Conservation (phyloP, 2,113 vertebrate genomes). For the Podilymbus podiceps region DNA sequence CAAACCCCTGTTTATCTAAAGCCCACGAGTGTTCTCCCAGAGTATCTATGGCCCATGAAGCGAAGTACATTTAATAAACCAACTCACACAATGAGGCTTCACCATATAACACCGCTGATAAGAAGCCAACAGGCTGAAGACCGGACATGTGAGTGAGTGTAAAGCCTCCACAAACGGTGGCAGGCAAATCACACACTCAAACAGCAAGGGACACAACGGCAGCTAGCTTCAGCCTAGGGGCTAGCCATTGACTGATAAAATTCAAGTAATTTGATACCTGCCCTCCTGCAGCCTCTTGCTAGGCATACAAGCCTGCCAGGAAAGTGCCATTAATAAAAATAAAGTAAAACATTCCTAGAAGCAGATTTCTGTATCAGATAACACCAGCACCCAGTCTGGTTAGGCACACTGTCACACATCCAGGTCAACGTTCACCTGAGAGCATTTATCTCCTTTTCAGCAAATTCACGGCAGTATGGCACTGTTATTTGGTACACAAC, state of each 20-base stretch:
- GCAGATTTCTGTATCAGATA: not conserved
- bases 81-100: not conserved
- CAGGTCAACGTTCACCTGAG: not conserved
- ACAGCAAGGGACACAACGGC: not conserved
- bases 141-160: not conserved
- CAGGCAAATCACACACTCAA: not conserved
- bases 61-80: not conserved
- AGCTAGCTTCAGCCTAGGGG: not conserved
- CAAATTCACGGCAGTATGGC: not conserved
- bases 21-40: not conserved
- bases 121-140: not conserved
- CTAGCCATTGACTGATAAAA: not conserved
- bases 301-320: not conserved
- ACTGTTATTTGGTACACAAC: not conserved
- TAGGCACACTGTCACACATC: not conserved
- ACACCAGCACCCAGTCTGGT: not conserved
- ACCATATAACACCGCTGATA: not conserved
- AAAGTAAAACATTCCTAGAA: not conserved
- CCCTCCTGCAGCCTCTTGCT: not conserved
- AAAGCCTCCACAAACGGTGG: not conserved
- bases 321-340: not conserved
- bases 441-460: accelerated
- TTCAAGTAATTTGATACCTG: not conserved
- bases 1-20: not conserved
- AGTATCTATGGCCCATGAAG: not conserved